Evolutionary conservation across 92 coral and sea anemone genomes (phyloP).

Genomic region (Epizoanthus rinbou): DNA sequence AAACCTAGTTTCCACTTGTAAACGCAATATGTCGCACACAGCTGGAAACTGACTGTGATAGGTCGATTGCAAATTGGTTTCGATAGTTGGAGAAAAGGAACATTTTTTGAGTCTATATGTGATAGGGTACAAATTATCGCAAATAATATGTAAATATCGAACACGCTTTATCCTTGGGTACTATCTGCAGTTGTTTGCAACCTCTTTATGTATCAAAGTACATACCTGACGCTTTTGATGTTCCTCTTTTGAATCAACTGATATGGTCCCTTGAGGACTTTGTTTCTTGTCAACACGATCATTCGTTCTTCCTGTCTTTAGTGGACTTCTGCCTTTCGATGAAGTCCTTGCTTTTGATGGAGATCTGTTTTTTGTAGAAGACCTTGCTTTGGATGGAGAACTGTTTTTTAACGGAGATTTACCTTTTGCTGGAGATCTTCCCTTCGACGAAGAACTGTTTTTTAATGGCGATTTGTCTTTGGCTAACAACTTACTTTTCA

Average conservation of each 20-base stretch:
- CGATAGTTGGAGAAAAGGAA: no score
- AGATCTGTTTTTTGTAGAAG: constrained; percentile 15
- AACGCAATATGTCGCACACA: no score
- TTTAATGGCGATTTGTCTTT: constrained; percentile 29
- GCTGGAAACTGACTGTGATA: no score
- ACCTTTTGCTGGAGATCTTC: constrained; percentile 17
- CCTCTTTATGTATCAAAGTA: not conserved
- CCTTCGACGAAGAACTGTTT: not conserved
- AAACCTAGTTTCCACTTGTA: no score
- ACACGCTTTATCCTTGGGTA: no score
- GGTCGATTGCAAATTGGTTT: no score
- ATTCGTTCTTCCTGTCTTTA: not conserved
- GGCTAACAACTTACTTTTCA: not conserved
- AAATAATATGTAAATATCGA: no score
- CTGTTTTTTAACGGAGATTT: constrained; percentile 25
- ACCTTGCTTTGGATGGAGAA: not conserved
- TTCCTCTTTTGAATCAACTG: not conserved
- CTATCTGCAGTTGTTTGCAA: no score
- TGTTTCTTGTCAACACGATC: not conserved
- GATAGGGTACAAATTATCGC: no score
- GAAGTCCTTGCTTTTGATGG: constrained; percentile 12
- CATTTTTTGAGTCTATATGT: no score
- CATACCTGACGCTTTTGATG: constrained; percentile 1
- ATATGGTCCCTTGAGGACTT: not conserved
- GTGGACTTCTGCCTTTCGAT: not conserved